phyloP scores from a whole-genome alignment of 1,140 invertebrate species.

The Pseudomyrmex dendroicus region DNA sequence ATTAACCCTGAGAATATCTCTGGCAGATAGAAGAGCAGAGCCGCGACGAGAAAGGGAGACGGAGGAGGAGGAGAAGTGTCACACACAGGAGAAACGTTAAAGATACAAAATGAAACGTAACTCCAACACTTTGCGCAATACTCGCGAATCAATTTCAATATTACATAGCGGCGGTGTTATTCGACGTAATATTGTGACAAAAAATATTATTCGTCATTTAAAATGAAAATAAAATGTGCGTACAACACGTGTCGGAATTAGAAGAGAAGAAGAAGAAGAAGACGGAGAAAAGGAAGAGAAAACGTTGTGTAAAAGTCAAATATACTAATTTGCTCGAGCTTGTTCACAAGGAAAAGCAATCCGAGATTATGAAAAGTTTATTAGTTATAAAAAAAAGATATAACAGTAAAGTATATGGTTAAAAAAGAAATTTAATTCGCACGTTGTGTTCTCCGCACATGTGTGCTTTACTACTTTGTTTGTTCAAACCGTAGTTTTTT shows the following conservation, averaged over 20 bases:
- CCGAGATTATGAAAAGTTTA: too few relatives aligned
- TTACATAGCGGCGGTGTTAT: slow-evolving; percentile 1
- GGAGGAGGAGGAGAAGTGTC: background rate
- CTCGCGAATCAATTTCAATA: background rate
- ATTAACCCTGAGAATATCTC: slow-evolving; percentile 69
- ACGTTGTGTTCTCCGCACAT: too few relatives aligned
- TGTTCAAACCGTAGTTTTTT: too few relatives aligned
- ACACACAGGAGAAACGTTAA: background rate
- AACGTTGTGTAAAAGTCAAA: background rate
- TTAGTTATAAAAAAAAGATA: too few relatives aligned
- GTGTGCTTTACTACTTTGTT: too few relatives aligned
- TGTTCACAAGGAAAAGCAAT: background rate
- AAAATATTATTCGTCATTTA: slow-evolving; percentile 19
- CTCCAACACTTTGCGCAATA: background rate
- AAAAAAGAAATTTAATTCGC: too few relatives aligned
- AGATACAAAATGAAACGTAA: slow-evolving; percentile 31
- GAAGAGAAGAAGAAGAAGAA: too few relatives aligned
- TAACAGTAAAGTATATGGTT: too few relatives aligned
- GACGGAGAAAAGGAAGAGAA: too few relatives aligned
- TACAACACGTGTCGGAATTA: too few relatives aligned
- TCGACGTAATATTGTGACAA: background rate
- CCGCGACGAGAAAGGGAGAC: background rate
- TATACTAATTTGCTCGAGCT: background rate
- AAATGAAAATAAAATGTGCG: background rate
- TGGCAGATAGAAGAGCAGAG: slow-evolving; percentile 22